Evolutionary conservation across 2,797 vertebrate species (phyloP).

Genomic region (Tragelaphus oryx): DNA sequence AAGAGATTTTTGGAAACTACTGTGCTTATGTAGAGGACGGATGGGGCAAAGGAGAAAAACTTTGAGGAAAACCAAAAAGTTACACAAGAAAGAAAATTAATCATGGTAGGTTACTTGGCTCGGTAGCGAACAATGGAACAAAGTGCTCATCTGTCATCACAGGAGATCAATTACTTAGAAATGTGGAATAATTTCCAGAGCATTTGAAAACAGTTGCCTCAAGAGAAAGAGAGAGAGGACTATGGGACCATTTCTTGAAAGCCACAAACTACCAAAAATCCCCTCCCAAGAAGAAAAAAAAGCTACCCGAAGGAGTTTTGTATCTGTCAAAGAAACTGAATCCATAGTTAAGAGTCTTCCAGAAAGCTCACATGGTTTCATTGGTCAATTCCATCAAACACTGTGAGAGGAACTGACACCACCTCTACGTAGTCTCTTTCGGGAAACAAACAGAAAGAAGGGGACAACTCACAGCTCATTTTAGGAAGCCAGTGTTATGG

Average conservation of each 20-base stretch:
- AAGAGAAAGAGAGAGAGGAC: background rate
- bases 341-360: background rate
- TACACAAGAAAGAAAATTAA: background rate
- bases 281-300: background rate
- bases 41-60: background rate
- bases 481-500: background rate
- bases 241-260: background rate
- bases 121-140: background rate
- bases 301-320: background rate
- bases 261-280: background rate
- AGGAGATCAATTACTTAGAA: background rate
- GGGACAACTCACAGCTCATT: background rate
- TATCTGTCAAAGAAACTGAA: constrained; percentile 3
- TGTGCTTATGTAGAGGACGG: background rate
- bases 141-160: background rate
- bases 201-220: background rate
- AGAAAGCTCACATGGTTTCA: background rate
- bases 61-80: background rate
- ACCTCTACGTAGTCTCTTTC: background rate
- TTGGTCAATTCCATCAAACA: background rate
- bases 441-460: background rate
- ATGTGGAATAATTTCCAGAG: background rate
- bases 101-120: background rate
- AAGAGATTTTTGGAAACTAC: background rate
- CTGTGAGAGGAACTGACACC: background rate